Evolutionary conservation across 2,797 vertebrate genomes (phyloP), one percentile per base, ranked within the genome.

Genomic region (Gymnothorax reevesii): DNA sequence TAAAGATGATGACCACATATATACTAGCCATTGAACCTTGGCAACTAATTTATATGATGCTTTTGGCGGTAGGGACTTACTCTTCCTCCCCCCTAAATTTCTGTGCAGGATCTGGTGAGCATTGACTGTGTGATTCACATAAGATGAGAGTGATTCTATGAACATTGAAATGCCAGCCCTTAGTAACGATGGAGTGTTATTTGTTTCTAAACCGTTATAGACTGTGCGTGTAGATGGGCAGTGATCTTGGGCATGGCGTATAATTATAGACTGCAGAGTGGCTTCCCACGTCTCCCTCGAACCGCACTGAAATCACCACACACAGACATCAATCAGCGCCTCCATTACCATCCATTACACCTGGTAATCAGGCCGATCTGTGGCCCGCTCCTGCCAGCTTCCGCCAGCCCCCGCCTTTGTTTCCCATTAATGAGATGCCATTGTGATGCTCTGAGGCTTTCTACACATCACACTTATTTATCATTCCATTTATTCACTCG

Each of bases 171-270:
- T 85, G n/a, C 80, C 77, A 89, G 89, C 88, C 33, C 69, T 89
- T 93, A 91, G 90, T 93, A 91, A 93, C 93, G 93, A 91, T 93
- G 33, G 33, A 42, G 33, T 42, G 5, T 88, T 86, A 91, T 94
- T 92, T 91, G 90, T 92, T 77, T 91, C 92, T 89, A 89, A 88
- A 89, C 89, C 87, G 88, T 92, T 92, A 89, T 91, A 89, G 91
- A 92, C 92, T 90, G 86, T 89, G 85, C 20, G 88, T 91, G 88
- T 92, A 95, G 94, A 94, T 94, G 92, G 92, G 89, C 89, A 90
- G 92, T 89, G 90, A 89, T 83, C 85, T 88, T 88, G 88, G 85
- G 86, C 84, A 57, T 42, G 22, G 84, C 88, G 90, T 88, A 59
- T 80, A 91, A 92, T 90, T 88, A 90, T 75, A 60, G 83, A 88